Conservation (phyloP, 2,888 invertebrate species). For the Caenorhabditis sp. region DNA sequence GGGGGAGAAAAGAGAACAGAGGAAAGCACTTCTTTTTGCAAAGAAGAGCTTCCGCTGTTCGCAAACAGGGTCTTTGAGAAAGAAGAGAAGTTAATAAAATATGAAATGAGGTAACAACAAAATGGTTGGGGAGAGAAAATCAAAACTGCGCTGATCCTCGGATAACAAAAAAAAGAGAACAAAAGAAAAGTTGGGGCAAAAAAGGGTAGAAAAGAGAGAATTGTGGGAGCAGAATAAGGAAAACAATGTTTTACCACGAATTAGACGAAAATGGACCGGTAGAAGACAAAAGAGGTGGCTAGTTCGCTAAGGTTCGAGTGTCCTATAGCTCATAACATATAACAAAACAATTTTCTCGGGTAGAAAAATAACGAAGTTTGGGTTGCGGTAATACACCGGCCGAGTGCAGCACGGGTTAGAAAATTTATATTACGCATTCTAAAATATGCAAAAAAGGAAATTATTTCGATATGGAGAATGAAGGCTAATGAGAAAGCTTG, state of each 20-base stretch:
- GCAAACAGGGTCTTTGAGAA: neutral
- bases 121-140: slow-evolving; percentile 40
- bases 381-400: slow-evolving; percentile 3
- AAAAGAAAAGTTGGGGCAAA: slow-evolving; percentile 48
- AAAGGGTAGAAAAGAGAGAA: slow-evolving; percentile 30
- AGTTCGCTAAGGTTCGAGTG: slow-evolving; percentile 50
- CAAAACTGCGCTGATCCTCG: slow-evolving; percentile 51
- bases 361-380: slow-evolving; percentile 37
- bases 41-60: slow-evolving; percentile 33
- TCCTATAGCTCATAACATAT: slow-evolving; percentile 45
- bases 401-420: slow-evolving; percentile 37
- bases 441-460: slow-evolving; percentile 38
- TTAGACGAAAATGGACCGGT: slow-evolving; percentile 60
- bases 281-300: slow-evolving; percentile 55
- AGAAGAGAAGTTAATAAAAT: slow-evolving; percentile 52
- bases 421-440: slow-evolving; percentile 47
- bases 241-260: slow-evolving; percentile 58
- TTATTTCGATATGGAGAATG: slow-evolving; percentile 12
- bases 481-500: neutral
- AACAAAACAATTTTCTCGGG: slow-evolving; percentile 53
- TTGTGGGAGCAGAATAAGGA: slow-evolving; percentile 25
- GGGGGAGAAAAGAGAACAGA: neutral
- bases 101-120: slow-evolving; percentile 65
- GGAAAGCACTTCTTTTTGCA: slow-evolving; percentile 7
- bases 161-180: slow-evolving; percentile 56